Evolutionary conservation across 2,797 vertebrate species (phyloP).

Genomic region (Enteromius anoplus): DNA sequence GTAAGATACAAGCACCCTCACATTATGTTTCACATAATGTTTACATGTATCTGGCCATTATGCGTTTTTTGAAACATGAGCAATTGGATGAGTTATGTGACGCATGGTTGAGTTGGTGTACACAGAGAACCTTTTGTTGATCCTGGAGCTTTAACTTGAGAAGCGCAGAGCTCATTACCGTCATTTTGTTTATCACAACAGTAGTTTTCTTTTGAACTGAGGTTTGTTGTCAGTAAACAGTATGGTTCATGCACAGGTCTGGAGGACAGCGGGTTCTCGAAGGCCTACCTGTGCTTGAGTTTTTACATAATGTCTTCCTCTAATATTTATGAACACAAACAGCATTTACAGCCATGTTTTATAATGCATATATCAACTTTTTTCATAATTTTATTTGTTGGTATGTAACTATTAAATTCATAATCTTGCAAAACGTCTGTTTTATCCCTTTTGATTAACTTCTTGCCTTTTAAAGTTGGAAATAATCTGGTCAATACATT

Average conservation of each 20-base stretch:
- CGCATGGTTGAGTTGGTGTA: not conserved
- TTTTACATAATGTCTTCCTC: conserved; percentile 9
- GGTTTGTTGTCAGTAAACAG: conserved; percentile 8
- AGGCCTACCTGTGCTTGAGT: not conserved
- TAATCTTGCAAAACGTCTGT: conserved; percentile 1
- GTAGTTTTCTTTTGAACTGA: not conserved
- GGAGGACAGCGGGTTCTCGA: not conserved
- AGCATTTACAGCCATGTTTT: conserved; percentile 16
- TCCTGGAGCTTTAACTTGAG: not conserved
- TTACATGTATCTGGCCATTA: conserved; percentile 58
- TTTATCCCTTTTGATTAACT: not conserved
- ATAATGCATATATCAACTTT: not conserved
- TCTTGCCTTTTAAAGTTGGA: not conserved
- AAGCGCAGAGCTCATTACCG: not conserved
- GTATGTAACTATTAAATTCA: conserved; percentile 25
- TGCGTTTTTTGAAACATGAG: not conserved
- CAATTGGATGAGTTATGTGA: not conserved
- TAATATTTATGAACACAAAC: conserved; percentile 16
- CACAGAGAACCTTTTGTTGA: conserved; percentile 24
- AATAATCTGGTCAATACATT: not conserved
- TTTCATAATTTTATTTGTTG: conserved; percentile 16
- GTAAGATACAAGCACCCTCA: not conserved
- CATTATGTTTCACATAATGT: conserved; percentile 29
- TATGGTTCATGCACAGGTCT: conserved; percentile 7
- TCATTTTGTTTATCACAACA: not conserved